Evolutionary conservation across 2,888 invertebrate genomes (phyloP).

Genomic region (Dolomedes plantarius): DNA sequence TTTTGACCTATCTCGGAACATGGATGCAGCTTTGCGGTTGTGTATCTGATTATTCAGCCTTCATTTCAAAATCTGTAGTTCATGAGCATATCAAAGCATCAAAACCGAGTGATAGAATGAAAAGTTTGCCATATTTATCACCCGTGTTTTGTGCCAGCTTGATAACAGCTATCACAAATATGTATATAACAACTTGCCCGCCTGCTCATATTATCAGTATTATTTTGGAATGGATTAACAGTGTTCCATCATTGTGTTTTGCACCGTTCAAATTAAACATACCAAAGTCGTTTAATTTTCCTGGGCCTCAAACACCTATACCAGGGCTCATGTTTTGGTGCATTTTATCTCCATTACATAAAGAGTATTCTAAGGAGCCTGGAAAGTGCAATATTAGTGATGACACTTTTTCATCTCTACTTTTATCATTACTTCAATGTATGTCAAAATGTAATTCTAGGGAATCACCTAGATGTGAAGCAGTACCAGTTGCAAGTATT

Average conservation of each 20-base stretch:
- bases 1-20: slow-evolving; percentile 58
- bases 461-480: slow-evolving; percentile 36
- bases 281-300: slow-evolving; percentile 52
- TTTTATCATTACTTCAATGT: slow-evolving; percentile 49
- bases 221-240: slow-evolving; percentile 60
- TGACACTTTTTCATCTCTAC: slow-evolving; percentile 48
- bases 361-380: slow-evolving; percentile 27
- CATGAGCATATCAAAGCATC: slow-evolving; percentile 51
- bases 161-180: slow-evolving; percentile 50
- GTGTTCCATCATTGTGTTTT: slow-evolving; percentile 38
- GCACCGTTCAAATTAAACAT: slow-evolving; percentile 55
- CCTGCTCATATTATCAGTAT: slow-evolving; percentile 48
- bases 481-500: slow-evolving; percentile 34
- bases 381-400: slow-evolving; percentile 12
- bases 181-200: slow-evolving; percentile 54
- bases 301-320: slow-evolving; percentile 60
- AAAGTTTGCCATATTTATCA: slow-evolving; percentile 47
- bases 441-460: slow-evolving; percentile 35
- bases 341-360: slow-evolving; percentile 49
- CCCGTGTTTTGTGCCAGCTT: slow-evolving; percentile 67
- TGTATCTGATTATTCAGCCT: slow-evolving; percentile 41
- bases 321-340: slow-evolving; percentile 64
- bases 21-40: slow-evolving; percentile 65
- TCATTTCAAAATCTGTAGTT: slow-evolving; percentile 52
- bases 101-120: slow-evolving; percentile 32